These are phyloP conservation scores for Cyanistes caeruleus DNA, from an alignment of 2,113 vertebrate genomes.

Conservation along the genomic window DNA sequence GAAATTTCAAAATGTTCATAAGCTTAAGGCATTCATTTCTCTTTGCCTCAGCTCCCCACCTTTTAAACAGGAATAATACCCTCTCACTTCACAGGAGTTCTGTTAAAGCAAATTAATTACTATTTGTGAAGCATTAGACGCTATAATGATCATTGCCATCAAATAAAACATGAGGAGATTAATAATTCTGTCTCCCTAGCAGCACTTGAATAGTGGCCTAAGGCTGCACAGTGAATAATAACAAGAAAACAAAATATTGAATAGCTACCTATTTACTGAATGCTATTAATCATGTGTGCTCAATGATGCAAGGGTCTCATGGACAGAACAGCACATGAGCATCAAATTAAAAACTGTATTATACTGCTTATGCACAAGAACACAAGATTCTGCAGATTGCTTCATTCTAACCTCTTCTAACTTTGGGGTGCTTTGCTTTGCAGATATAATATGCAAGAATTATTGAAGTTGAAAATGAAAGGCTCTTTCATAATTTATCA, in stretches of 20 bases:
- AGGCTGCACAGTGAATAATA: not conserved
- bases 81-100: not conserved
- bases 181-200: not conserved
- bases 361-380: not conserved
- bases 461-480: not conserved
- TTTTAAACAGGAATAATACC: not conserved
- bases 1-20: not conserved
- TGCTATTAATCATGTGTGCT: not conserved
- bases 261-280: not conserved
- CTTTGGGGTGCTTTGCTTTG: not conserved
- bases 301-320: not conserved
- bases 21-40: not conserved
- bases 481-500: not conserved
- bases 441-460: not conserved
- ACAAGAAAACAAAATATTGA: not conserved
- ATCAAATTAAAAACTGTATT: not conserved
- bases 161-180: not conserved
- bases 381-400: not conserved
- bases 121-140: not conserved
- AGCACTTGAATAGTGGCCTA: not conserved
- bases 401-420: not conserved
- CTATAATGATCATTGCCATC: not conserved
- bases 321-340: not conserved
- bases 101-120: not conserved
- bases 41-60: not conserved